phyloP scores from a whole-genome alignment of 1,140 invertebrate genomes.

The Pseudoatta argentina region DNA sequence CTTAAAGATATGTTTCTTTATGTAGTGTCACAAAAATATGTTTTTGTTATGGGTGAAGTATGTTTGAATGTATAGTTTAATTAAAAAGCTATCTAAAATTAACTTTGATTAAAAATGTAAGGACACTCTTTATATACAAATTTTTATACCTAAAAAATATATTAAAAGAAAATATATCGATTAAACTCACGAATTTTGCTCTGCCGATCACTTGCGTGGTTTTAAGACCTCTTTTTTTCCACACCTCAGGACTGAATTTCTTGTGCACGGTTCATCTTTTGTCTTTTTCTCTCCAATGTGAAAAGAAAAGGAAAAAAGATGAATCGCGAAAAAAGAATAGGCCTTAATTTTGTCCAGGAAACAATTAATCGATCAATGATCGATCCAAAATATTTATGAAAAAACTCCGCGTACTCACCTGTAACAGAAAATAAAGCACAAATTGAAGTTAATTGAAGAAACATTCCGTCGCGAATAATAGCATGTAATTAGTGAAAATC shows the following conservation, averaged over 20 bases:
- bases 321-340: too few relatives aligned
- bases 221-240: too few relatives aligned
- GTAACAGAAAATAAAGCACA: conserved; percentile 65
- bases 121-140: background rate
- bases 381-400: background rate
- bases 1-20: too few relatives aligned
- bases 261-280: too few relatives aligned
- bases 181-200: conserved; percentile 7
- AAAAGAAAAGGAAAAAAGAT: too few relatives aligned
- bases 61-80: background rate
- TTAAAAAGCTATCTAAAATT: background rate
- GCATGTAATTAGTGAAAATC: conserved; percentile 52
- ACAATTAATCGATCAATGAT: background rate
- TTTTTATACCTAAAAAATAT: conserved; percentile 26
- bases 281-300: too few relatives aligned
- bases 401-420: conserved; percentile 65
- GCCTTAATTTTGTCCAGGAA: too few relatives aligned
- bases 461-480: conserved; percentile 38
- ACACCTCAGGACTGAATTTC: too few relatives aligned
- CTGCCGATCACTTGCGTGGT: background rate
- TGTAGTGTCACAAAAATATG: too few relatives aligned
- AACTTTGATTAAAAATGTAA: background rate
- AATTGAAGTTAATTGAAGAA: conserved; percentile 31
- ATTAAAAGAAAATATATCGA: background rate
- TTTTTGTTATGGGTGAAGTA: too few relatives aligned